These are phyloP conservation scores for Microctonus aethiopoides DNA, from an alignment of 2,888 invertebrate species.

Conservation along the genomic window DNA sequence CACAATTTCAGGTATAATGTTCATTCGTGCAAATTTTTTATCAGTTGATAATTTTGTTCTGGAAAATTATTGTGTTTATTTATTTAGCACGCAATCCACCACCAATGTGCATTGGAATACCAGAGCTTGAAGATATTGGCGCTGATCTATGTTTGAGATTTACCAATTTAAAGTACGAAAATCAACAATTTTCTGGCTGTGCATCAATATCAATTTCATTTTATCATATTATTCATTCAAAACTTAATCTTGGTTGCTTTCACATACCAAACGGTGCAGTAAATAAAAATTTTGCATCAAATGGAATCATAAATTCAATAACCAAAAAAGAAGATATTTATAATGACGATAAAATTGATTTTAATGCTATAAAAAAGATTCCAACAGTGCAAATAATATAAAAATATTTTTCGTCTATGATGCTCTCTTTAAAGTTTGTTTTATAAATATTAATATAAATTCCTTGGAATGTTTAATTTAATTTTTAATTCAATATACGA, in stretches of 20 bases:
- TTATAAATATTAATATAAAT: conserved; percentile 18
- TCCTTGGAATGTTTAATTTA: conserved; percentile 31
- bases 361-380: neutral
- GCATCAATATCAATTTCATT: conserved; percentile 42
- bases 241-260: conserved; percentile 52
- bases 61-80: conserved; percentile 1
- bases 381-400: neutral
- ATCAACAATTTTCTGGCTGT: conserved; percentile 50
- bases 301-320: neutral
- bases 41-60: no score
- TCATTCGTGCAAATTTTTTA: no score
- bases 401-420: neutral
- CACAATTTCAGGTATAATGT: conserved; percentile 56
- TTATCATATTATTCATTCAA: conserved; percentile 39
- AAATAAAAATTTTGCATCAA: neutral
- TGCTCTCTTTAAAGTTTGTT: no score
- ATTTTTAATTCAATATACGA: conserved; percentile 58
- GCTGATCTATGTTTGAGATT: conserved; percentile 52
- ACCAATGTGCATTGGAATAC: conserved; percentile 53
- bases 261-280: conserved; percentile 36
- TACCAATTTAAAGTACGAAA: conserved; percentile 49
- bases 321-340: neutral
- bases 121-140: conserved; percentile 48
- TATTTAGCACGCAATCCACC: conserved; percentile 58
- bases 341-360: neutral